Evolutionary conservation across 2,113 vertebrate genomes (phyloP).

Genomic region (Spermophilus dauricus): DNA sequence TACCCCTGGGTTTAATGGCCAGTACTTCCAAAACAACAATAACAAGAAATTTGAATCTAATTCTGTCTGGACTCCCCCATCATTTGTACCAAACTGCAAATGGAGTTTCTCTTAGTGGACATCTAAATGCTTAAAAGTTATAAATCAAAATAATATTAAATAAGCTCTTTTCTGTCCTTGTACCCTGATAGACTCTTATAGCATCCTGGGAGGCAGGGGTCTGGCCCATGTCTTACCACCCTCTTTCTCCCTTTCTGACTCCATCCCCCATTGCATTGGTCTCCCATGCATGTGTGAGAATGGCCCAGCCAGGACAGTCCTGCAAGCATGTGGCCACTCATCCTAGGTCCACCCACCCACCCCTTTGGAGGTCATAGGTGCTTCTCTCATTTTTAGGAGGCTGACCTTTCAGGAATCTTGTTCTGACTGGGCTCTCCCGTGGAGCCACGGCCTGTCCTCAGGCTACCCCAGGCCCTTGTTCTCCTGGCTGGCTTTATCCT

Average conservation of each 20-base stretch:
- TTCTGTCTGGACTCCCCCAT: background rate
- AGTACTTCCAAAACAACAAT: too few relatives aligned
- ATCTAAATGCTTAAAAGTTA: background rate
- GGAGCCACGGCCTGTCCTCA: background rate
- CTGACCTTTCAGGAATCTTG: background rate
- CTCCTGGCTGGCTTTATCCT: background rate
- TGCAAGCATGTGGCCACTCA: rapidly evolving
- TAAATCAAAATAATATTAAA: background rate
- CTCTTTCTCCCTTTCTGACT: background rate
- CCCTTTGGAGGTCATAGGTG: background rate
- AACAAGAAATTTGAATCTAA: too few relatives aligned
- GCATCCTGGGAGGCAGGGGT: background rate
- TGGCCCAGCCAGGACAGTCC: background rate
- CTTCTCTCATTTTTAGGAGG: background rate
- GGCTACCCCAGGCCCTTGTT: background rate
- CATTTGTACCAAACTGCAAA: background rate
- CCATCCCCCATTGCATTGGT: rapidly evolving
- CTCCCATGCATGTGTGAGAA: too few relatives aligned
- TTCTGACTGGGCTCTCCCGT: rapidly evolving
- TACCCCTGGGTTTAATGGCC: too few relatives aligned
- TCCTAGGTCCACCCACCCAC: background rate
- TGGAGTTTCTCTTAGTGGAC: background rate
- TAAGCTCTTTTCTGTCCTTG: background rate
- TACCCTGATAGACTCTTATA: background rate
- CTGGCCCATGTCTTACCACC: too few relatives aligned